phyloP scores from a whole-genome alignment of 2,888 invertebrate species.

The Meiosimyza platycephala region DNA sequence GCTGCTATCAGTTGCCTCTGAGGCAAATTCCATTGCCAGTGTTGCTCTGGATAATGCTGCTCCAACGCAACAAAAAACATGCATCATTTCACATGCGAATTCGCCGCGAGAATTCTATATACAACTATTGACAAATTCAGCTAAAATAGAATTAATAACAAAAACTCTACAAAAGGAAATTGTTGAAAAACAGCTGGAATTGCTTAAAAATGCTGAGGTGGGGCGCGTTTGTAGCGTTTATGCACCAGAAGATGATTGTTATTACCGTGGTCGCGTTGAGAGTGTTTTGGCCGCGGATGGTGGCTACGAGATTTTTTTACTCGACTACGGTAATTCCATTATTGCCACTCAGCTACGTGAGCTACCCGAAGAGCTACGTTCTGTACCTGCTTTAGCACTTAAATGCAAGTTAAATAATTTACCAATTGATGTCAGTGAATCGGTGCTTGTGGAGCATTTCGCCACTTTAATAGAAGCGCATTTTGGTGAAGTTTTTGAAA shows the following conservation, averaged over 20 bases:
- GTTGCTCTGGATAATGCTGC: constrained; percentile 21
- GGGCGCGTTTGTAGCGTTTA: constrained; percentile 50
- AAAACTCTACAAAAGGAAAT: constrained; percentile 45
- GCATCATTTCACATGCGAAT: constrained; percentile 75
- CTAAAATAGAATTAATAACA: constrained; percentile 54
- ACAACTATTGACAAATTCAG: constrained; percentile 70
- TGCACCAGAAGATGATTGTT: constrained; percentile 76
- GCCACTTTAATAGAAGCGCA: constrained; percentile 68
- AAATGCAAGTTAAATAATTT: constrained; percentile 55
- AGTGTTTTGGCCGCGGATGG: constrained; percentile 79
- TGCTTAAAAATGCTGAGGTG: constrained; percentile 40
- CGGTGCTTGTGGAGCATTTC: constrained; percentile 56
- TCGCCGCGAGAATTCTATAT: constrained; percentile 80
- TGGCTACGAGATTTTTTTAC: constrained; percentile 78
- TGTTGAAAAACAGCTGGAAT: constrained; percentile 49
- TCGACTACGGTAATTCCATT: constrained; percentile 76
- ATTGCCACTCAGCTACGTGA: constrained; percentile 70
- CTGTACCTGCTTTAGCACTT: constrained; percentile 60
- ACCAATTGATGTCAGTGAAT: constrained; percentile 50
- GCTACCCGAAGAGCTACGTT: constrained; percentile 71
- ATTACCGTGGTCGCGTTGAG: constrained; percentile 80
- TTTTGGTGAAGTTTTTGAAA: constrained; percentile 72
- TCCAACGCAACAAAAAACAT: constrained; percentile 62
- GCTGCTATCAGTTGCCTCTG: constrained; percentile 45
- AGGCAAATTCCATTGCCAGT: constrained; percentile 27